Evolutionary conservation across 1,140 invertebrate species (phyloP).

Genomic region (Cepaea nemoralis): DNA sequence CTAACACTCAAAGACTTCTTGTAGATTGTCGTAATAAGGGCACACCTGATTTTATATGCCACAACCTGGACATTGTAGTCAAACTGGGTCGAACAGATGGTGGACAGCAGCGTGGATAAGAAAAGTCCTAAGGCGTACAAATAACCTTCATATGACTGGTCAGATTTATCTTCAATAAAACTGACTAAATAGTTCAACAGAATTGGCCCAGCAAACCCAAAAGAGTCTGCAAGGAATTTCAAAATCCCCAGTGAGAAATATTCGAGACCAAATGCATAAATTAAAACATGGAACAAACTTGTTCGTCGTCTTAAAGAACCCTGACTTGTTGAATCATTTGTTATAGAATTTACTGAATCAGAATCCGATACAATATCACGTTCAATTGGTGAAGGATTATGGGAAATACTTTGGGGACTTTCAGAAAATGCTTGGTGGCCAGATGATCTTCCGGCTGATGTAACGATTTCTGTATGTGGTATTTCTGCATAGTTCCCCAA

Average conservation of each 20-base stretch:
- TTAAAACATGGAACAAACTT: slow-evolving; percentile 80
- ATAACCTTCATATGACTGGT: slow-evolving; percentile 81
- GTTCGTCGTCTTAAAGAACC: no score
- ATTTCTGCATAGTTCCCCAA: slow-evolving; percentile 31
- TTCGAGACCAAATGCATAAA: slow-evolving; percentile 85
- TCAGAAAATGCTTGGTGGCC: slow-evolving; percentile 1
- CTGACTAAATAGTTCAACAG: slow-evolving; percentile 86
- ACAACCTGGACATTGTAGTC: slow-evolving; percentile 90
- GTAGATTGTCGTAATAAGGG: slow-evolving; percentile 88
- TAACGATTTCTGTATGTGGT: neutral
- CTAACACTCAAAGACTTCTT: slow-evolving; percentile 79
- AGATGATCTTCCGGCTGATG: no score
- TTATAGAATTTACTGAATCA: neutral
- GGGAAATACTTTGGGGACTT: neutral
- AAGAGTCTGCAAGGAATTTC: slow-evolving; percentile 85
- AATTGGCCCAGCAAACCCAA: slow-evolving; percentile 89
- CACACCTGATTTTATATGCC: slow-evolving; percentile 86
- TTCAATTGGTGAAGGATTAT: neutral
- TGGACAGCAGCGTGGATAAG: slow-evolving; percentile 74
- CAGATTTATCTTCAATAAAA: slow-evolving; percentile 83
- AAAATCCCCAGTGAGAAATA: slow-evolving; percentile 91
- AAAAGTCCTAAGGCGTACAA: slow-evolving; percentile 82
- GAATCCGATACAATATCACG: neutral
- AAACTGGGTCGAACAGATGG: slow-evolving; percentile 89
- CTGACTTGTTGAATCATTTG: neutral